phyloP scores from a whole-genome alignment of 53 echinoderm and acorn worm species.

The Apostichopus leukothele region DNA sequence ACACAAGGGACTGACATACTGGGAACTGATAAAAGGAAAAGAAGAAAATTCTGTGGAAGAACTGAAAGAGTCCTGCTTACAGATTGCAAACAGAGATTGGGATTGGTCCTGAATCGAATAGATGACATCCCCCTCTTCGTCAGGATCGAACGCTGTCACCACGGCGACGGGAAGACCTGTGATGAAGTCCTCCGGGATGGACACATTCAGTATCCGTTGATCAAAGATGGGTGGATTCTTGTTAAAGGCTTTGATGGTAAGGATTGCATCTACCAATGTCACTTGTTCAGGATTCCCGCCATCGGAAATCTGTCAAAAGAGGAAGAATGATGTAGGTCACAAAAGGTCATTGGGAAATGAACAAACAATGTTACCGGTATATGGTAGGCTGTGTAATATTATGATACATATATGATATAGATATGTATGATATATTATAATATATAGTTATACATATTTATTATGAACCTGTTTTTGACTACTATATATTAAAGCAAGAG shows the following conservation, averaged over 20 bases:
- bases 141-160: conserved; percentile 67
- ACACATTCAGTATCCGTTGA: conserved; percentile 49
- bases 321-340: neutral
- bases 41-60: too few species aligned
- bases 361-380: too few species aligned
- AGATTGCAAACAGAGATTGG: conserved; percentile 59
- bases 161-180: conserved; percentile 60
- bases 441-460: too few species aligned
- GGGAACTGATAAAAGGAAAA: too few species aligned
- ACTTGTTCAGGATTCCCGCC: conserved; percentile 66
- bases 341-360: too few species aligned
- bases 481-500: too few species aligned
- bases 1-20: too few species aligned
- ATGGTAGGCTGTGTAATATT: too few species aligned
- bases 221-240: conserved; percentile 74
- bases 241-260: conserved; percentile 69
- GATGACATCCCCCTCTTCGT: conserved; percentile 58
- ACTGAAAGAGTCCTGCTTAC: neutral
- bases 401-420: too few species aligned
- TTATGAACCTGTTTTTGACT: too few species aligned
- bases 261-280: conserved; percentile 55
- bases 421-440: too few species aligned
- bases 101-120: conserved; percentile 68
- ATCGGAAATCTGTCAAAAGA: conserved; percentile 69
- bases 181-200: conserved; percentile 58